Evolutionary conservation across 2,113 vertebrate genomes (phyloP).

Genomic region (Tringa solitaria): DNA sequence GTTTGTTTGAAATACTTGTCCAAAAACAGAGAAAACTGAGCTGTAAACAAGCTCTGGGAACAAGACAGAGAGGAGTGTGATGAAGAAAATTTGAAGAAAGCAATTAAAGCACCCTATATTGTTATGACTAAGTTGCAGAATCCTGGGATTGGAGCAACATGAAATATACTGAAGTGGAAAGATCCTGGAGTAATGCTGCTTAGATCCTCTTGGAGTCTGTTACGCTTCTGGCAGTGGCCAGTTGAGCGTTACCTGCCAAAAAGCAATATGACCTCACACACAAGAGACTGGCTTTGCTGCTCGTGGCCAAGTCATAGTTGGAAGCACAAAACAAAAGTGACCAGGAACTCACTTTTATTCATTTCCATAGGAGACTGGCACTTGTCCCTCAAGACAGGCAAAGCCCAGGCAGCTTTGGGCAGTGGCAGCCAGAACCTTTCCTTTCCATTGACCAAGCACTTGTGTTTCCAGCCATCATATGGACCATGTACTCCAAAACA

Average conservation of each 20-base stretch:
- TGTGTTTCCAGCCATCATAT: accelerated
- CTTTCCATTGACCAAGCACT: background rate
- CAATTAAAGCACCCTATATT: background rate
- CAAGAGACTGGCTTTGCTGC: background rate
- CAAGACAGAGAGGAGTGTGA: background rate
- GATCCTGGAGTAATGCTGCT: background rate
- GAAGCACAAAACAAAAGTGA: background rate
- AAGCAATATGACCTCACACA: background rate
- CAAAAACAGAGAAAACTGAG: background rate
- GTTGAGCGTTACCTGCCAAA: background rate
- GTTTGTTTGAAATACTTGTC: background rate
- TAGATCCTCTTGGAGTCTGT: background rate
- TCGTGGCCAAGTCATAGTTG: background rate
- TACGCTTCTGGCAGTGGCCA: background rate
- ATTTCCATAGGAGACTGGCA: background rate
- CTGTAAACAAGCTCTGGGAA: background rate
- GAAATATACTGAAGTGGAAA: background rate
- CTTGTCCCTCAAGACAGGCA: background rate
- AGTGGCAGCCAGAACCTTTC: background rate
- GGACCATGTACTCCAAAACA: background rate
- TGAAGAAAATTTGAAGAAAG: background rate
- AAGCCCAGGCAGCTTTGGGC: background rate
- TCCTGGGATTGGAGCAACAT: background rate
- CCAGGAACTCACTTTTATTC: background rate
- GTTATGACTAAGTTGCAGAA: background rate